Conservation (phyloP, 1,140 invertebrate genomes). For the Plutomurus gul region DNA sequence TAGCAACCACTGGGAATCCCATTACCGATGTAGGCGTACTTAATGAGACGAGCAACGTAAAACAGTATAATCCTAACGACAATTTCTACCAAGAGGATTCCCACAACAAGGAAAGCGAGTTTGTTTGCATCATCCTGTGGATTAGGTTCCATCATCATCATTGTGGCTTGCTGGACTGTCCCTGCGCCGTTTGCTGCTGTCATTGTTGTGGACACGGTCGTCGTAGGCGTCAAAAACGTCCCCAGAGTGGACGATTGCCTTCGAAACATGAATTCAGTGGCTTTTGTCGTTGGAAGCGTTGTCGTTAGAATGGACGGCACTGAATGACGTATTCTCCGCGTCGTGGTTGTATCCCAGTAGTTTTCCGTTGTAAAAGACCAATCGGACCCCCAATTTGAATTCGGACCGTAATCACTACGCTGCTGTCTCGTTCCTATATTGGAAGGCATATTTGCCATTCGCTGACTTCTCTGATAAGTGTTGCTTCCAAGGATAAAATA, state of each 20-base stretch:
- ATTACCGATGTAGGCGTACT: conserved; percentile 7
- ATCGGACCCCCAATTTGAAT: too few species aligned
- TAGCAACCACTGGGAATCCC: conserved; percentile 50
- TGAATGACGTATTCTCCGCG: too few species aligned
- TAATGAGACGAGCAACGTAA: conserved; percentile 40
- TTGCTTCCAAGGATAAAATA: background rate
- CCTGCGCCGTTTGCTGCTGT: background rate
- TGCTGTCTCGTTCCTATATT: background rate
- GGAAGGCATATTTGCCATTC: background rate
- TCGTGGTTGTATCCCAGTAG: too few species aligned
- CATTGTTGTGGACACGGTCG: too few species aligned
- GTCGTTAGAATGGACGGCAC: too few species aligned
- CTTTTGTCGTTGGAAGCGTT: too few species aligned
- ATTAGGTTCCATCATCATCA: background rate
- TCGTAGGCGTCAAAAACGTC: too few species aligned
- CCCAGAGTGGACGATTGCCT: too few species aligned
- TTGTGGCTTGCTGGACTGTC: background rate
- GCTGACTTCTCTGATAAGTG: background rate
- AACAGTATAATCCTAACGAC: conserved; percentile 24
- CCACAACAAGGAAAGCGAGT: conserved; percentile 32
- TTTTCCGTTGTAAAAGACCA: too few species aligned
- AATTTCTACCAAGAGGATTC: conserved; percentile 32
- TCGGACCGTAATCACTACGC: background rate
- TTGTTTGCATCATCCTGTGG: background rate
- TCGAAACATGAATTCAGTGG: too few species aligned